Percentiles rank a stretch among this genome's conserved stretches.
Evolutionary conservation across 2,113 vertebrate species (phyloP).

Genomic region (Dascyllus trimaculatus): DNA sequence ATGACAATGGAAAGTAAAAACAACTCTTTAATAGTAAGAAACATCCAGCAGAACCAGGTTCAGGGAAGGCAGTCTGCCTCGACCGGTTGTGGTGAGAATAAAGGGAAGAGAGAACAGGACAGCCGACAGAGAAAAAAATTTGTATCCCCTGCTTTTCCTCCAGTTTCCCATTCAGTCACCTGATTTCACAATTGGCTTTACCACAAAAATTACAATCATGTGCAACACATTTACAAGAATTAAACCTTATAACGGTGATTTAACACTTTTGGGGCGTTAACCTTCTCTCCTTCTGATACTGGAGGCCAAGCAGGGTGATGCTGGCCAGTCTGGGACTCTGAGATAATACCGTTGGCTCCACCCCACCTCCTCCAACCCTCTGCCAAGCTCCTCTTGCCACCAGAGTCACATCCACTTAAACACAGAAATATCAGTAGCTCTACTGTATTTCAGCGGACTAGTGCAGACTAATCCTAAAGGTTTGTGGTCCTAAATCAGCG

Average conservation of each 20-base stretch:
- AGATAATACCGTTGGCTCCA: conserved; percentile 73
- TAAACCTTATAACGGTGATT: neutral
- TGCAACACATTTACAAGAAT: neutral
- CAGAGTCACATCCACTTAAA: conserved; percentile 22
- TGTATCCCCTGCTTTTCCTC: neutral
- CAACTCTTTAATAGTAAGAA: no score
- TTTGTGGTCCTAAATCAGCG: neutral
- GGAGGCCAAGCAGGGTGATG: conserved; percentile 58
- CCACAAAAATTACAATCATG: neutral
- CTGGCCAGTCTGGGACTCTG: conserved; percentile 54
- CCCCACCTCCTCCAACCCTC: conserved; percentile 10
- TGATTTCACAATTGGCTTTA: neutral
- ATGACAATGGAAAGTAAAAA: no score
- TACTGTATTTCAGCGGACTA: neutral
- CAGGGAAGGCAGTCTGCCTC: no score
- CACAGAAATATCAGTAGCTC: conserved; percentile 6
- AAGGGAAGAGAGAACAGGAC: no score
- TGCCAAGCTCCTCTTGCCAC: conserved; percentile 36
- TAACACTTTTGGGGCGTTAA: conserved; percentile 5
- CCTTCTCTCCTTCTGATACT: conserved; percentile 40
- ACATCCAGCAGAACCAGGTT: no score
- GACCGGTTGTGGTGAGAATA: no score
- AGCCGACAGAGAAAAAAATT: no score
- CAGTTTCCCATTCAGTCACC: neutral
- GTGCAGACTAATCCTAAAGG: neutral